Evolutionary conservation across 2,797 vertebrate species (phyloP).

Genomic region (Melanotaenia nigrans): DNA sequence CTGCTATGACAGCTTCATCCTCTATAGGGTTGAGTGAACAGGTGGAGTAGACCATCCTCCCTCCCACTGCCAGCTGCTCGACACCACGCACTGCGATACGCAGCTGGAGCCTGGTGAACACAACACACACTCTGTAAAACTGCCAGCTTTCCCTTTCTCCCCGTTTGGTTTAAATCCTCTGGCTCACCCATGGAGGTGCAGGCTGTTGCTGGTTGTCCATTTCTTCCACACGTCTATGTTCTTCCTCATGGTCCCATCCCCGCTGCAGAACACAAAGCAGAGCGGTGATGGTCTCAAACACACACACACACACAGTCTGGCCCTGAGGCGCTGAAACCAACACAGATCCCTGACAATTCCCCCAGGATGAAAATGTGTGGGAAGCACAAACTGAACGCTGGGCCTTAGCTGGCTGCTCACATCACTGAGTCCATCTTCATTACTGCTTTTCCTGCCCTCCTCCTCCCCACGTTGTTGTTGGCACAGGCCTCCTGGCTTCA

Average conservation of each 20-base stretch:
- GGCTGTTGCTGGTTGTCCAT: constrained; percentile 95
- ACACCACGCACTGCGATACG: constrained; percentile 95
- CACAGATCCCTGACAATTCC: constrained; percentile 21
- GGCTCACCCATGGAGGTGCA: constrained; percentile 95
- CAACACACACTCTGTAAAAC: constrained; percentile 9
- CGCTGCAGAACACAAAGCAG: constrained; percentile 78
- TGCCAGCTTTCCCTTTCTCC: constrained; percentile 20
- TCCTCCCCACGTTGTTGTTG: constrained; percentile 44
- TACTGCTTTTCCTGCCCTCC: constrained; percentile 11
- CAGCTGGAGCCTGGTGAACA: constrained; percentile 88
- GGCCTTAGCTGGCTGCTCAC: neutral
- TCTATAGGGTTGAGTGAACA: constrained; percentile 96
- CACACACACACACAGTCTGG: neutral
- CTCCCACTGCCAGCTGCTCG: constrained; percentile 94
- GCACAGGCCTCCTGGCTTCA: constrained; percentile 40
- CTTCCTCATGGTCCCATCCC: constrained; percentile 98
- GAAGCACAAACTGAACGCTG: constrained; percentile 37
- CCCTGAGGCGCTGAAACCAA: constrained; percentile 11
- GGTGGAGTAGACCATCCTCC: constrained; percentile 97
- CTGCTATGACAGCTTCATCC: constrained; percentile 93
- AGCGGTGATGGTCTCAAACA: constrained; percentile 13
- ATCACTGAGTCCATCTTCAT: neutral
- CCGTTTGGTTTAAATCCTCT: neutral
- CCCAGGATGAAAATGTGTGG: constrained; percentile 34
- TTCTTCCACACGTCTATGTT: constrained; percentile 99